phyloP scores from a whole-genome alignment of 2,888 invertebrate species.

The Brenthis ino region DNA sequence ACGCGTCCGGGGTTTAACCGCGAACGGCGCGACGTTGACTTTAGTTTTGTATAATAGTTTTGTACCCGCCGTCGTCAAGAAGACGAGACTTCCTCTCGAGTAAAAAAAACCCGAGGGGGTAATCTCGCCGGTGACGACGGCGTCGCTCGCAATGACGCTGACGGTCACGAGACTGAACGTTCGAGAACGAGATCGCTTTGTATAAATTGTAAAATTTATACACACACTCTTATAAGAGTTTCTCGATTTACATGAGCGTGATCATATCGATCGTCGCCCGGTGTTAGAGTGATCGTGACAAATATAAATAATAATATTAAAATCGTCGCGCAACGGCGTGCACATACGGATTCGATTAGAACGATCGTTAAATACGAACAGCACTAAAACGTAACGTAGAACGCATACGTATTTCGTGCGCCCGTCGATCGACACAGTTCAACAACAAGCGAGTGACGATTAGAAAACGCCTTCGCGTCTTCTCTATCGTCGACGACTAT shows the following conservation, averaged over 20 bases:
- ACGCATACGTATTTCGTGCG: neutral
- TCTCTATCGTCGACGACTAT: too few relatives aligned
- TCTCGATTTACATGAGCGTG: slow-evolving; percentile 5
- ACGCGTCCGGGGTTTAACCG: neutral
- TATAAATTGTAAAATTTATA: too few relatives aligned
- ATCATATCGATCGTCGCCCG: slow-evolving; percentile 3
- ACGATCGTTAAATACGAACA: neutral
- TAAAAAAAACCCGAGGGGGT: too few relatives aligned
- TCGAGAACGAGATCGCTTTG: neutral
- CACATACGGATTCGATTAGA: neutral
- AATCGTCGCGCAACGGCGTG: neutral
- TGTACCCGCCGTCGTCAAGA: neutral
- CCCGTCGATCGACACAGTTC: slow-evolving; percentile 12
- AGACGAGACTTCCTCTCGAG: neutral
- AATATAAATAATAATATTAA: neutral
- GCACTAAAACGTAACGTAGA: neutral
- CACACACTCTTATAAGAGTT: neutral
- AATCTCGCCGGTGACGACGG: too few relatives aligned
- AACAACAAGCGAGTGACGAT: too few relatives aligned
- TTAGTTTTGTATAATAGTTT: too few relatives aligned
- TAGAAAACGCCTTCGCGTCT: too few relatives aligned
- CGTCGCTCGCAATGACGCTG: too few relatives aligned
- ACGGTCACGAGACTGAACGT: slow-evolving; percentile 7
- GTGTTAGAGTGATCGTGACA: slow-evolving; percentile 14
- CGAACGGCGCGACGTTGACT: too few relatives aligned